Percentiles rank a stretch among this genome's conserved stretches.
These are phyloP conservation scores for Odontothrips loti DNA, from an alignment of 2,888 invertebrate species.

Conservation along the genomic window DNA sequence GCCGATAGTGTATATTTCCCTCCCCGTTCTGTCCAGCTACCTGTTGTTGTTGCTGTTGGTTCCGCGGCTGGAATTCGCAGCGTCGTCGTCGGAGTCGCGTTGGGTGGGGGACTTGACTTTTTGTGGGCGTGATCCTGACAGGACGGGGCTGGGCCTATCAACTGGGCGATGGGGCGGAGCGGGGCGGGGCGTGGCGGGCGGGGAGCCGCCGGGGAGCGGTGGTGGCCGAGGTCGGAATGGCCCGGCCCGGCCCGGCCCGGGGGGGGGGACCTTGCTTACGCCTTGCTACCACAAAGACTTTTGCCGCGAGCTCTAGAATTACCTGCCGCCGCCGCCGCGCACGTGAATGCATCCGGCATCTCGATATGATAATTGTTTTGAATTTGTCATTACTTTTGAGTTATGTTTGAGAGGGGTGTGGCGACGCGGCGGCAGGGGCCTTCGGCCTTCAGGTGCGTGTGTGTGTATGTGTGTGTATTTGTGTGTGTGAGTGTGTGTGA, in stretches of 20 bases:
- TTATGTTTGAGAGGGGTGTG: background rate
- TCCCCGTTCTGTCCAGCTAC: background rate
- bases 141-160: too few relatives aligned
- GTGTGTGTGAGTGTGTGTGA: background rate
- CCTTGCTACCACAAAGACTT: too few relatives aligned
- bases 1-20: background rate
- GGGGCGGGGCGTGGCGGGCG: background rate
- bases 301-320: background rate
- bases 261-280: too few relatives aligned
- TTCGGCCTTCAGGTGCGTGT: background rate
- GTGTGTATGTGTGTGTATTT: background rate
- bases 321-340: background rate
- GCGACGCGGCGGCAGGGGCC: background rate
- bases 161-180: background rate
- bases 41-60: too few relatives aligned
- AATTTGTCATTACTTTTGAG: slow-evolving; percentile 5
- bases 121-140: too few relatives aligned
- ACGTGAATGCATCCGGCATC: background rate
- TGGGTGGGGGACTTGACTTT: too few relatives aligned
- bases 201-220: background rate
- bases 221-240: background rate
- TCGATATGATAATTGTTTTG: background rate
- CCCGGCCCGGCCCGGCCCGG: background rate
- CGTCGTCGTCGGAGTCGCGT: too few relatives aligned
- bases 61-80: too few relatives aligned